These are phyloP conservation scores for Chaetodon auriga DNA, from an alignment of 2,113 vertebrate genomes.

Conservation along the genomic window DNA sequence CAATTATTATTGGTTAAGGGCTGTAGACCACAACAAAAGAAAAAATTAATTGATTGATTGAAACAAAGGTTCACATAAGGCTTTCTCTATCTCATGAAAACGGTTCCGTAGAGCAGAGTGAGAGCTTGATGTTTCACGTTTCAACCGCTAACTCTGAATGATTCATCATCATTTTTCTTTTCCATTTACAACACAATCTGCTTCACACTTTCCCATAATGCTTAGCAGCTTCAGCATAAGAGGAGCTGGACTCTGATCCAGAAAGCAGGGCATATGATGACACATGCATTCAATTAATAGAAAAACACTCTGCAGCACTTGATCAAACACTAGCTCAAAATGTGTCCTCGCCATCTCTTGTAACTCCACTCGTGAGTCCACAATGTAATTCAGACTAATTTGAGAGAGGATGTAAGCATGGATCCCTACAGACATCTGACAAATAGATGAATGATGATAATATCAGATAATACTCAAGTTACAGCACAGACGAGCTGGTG, in stretches of 20 bases:
- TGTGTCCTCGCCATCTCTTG: not conserved
- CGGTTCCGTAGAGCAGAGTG: not conserved
- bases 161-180: not conserved
- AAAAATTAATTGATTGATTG: no score
- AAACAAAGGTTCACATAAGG: not conserved
- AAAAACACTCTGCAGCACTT: not conserved
- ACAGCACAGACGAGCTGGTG: constrained; percentile 18
- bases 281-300: not conserved
- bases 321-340: not conserved
- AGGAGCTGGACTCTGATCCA: not conserved
- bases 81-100: no score
- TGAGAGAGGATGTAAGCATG: not conserved
- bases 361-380: not conserved
- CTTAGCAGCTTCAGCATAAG: not conserved
- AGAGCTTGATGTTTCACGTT: constrained; percentile 1
- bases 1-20: not conserved
- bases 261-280: not conserved
- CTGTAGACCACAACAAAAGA: not conserved
- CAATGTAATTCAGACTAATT: not conserved
- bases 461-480: constrained; percentile 19
- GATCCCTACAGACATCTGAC: not conserved
- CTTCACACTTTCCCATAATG: not conserved
- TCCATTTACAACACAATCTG: not conserved
- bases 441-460: constrained; percentile 12
- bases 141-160: not conserved